Percentiles rank a stretch among this genome's conserved stretches.
phyloP scores from a whole-genome alignment of 2,113 vertebrate genomes.

The Herpetotheres cachinnans region DNA sequence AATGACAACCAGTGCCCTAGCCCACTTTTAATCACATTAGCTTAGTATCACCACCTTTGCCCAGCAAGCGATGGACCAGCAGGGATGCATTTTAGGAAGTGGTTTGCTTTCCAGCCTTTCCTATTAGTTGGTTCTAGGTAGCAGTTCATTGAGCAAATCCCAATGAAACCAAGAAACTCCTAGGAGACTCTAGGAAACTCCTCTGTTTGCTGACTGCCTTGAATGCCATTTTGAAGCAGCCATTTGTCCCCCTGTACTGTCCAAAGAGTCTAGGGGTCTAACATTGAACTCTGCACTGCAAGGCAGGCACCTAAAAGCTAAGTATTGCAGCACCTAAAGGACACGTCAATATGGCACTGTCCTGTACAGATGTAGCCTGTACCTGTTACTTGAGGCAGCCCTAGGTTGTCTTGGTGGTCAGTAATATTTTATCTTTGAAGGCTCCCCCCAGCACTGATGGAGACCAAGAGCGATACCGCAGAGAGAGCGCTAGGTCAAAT shows the following conservation, averaged over 20 bases:
- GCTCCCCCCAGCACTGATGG: neutral
- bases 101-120: neutral
- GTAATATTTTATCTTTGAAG: neutral
- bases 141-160: neutral
- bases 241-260: neutral
- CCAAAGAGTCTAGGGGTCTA: neutral
- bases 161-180: neutral
- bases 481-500: neutral
- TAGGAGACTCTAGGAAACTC: neutral
- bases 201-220: neutral
- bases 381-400: neutral
- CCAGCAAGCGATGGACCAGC: neutral
- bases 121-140: neutral
- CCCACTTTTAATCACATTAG: neutral
- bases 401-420: neutral
- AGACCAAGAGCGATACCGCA: neutral
- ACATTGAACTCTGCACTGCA: neutral
- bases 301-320: neutral
- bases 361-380: neutral
- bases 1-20: neutral
- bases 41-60: neutral
- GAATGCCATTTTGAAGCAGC: neutral
- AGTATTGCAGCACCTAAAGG: neutral
- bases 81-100: neutral
- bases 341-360: neutral